Evolutionary conservation across 1,140 invertebrate genomes (phyloP), one percentile per base, ranked within the genome.

Genomic region (Nixonia krombeini): DNA sequence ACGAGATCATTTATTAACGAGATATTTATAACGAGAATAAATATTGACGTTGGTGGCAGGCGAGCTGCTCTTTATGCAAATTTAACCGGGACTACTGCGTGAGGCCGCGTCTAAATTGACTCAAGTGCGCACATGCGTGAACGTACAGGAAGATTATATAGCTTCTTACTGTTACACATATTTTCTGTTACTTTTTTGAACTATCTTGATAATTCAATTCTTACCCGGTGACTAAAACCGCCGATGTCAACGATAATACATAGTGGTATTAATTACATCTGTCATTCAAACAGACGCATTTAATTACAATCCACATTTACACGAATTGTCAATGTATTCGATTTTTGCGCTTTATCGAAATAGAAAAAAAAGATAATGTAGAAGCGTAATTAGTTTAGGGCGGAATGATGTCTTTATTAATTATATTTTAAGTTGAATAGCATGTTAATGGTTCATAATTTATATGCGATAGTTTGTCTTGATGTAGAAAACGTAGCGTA

Each of bases 401-500:
- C n/a, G n/a, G n/a, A n/a, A n/a, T n/a, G n/a, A n/a, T n/a, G n/a
- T n/a, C n/a, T n/a, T n/a, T n/a, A n/a, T n/a, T n/a, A n/a, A n/a
- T n/a, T n/a, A n/a, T n/a, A n/a, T 26, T 26, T 26, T 26, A 9
- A 5, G 25, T 5, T 26, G 25, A 26, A 26, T 26, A 26, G 25
- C 9, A 26, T 5, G 9, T 4, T 5, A 9, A 5, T 26, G 25
- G 9, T 26, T 26, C 4, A 26, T 5, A 26, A 26, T 26, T n/a
- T n/a, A n/a, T n/a, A n/a, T n/a, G n/a, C n/a, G n/a, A n/a, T n/a
- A 45, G 33, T 50, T 44, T 31, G 38, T n/a, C n/a, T n/a, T n/a
- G n/a, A n/a, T n/a, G n/a, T n/a, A n/a, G n/a, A 57, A 51, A 21
- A 21, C 18, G 2, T 45, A 15, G 40, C 49, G 57, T 65, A 65